Conservation (phyloP, 2,888 invertebrate species). For the Fragum fragum region DNA sequence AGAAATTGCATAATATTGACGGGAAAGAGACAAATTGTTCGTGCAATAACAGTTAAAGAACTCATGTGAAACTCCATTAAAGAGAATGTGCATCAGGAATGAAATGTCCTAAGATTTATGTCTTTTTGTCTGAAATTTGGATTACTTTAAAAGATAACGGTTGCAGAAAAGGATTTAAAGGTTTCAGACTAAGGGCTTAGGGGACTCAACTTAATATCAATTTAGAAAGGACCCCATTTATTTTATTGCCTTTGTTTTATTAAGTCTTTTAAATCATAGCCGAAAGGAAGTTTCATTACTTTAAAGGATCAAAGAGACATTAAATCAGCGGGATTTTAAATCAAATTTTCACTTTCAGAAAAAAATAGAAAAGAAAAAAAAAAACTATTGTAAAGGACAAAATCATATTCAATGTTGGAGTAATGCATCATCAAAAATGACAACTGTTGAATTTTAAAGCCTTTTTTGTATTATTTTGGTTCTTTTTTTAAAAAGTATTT, state of each 20-base stretch:
- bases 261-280: neutral
- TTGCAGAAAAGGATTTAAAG: conserved; percentile 6
- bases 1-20: conserved; percentile 1
- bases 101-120: conserved; percentile 6
- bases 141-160: conserved; percentile 2
- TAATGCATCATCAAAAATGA: too few species aligned
- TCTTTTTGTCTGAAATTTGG: conserved; percentile 2
- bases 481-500: too few species aligned
- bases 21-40: neutral
- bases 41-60: neutral
- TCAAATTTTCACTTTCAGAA: neutral
- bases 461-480: too few species aligned
- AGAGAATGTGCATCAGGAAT: conserved; percentile 1
- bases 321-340: neutral
- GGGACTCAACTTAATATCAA: conserved; percentile 9
- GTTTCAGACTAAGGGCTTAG: neutral
- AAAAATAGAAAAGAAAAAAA: too few species aligned
- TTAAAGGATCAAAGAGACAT: conserved; percentile 1
- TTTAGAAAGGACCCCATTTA: conserved; percentile 21
- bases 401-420: too few species aligned
- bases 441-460: too few species aligned
- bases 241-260: conserved; percentile 26
- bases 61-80: conserved; percentile 6
- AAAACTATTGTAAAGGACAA: too few species aligned
- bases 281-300: neutral